phyloP scores from a whole-genome alignment of 1,140 invertebrate species.

The Hormaphis cornu region DNA sequence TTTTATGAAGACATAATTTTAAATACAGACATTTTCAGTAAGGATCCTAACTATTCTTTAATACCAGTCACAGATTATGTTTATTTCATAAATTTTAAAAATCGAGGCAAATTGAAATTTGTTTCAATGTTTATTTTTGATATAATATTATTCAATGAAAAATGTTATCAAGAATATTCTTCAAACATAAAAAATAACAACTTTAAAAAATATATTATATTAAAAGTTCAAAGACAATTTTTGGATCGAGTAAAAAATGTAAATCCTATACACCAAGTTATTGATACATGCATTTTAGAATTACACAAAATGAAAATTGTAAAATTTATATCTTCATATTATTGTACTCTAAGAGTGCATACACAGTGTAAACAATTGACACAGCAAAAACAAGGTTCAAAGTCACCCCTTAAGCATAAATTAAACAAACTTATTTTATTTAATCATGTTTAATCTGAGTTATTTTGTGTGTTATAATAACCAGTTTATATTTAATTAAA shows the following conservation, averaged over 20 bases:
- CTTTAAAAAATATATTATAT: neutral
- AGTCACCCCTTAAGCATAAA: neutral
- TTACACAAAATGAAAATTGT: neutral
- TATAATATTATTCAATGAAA: neutral
- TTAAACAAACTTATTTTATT: slow-evolving; percentile 1
- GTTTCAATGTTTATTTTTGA: neutral
- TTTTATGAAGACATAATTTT: slow-evolving; percentile 14
- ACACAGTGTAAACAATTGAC: neutral
- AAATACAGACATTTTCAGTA: neutral
- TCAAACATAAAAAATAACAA: neutral
- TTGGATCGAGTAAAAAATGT: neutral
- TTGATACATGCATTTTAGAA: neutral
- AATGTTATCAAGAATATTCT: neutral
- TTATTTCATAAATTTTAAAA: neutral
- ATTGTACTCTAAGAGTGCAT: neutral
- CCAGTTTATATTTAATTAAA: too few relatives aligned
- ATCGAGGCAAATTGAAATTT: neutral
- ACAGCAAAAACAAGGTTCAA: neutral
- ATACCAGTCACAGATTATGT: neutral
- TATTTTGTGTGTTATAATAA: too few relatives aligned
- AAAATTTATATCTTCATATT: neutral
- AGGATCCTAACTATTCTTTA: neutral
- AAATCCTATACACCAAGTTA: neutral
- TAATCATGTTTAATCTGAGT: neutral
- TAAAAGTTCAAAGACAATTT: neutral